Percentiles rank a stretch among this genome's conserved stretches.
Evolutionary conservation across 2,113 vertebrate species (phyloP).

Genomic region (Mobula birostris): DNA sequence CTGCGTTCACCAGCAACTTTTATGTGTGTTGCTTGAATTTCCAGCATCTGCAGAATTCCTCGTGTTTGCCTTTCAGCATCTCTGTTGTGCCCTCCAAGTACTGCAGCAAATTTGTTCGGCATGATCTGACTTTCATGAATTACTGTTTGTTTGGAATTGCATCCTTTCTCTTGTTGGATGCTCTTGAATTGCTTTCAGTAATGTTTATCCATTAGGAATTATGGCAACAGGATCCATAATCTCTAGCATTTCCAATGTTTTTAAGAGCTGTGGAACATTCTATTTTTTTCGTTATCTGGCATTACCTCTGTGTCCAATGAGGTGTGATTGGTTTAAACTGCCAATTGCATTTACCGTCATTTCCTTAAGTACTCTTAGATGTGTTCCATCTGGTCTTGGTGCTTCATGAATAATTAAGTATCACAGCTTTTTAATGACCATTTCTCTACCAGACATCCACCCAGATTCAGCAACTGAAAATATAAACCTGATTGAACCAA

Average conservation of each 20-base stretch:
- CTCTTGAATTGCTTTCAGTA: background rate
- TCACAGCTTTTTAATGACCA: background rate
- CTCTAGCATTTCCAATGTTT: background rate
- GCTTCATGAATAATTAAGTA: constrained; percentile 33
- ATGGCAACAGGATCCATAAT: background rate
- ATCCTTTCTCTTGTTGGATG: background rate
- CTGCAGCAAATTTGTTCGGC: background rate
- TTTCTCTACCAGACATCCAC: background rate
- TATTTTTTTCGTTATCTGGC: background rate
- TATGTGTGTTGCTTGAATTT: too few relatives aligned
- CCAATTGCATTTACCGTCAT: background rate
- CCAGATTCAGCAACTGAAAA: background rate
- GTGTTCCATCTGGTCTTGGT: background rate
- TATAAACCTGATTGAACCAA: background rate
- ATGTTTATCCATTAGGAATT: constrained; percentile 14
- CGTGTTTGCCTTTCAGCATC: background rate
- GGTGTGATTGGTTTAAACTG: constrained; percentile 8
- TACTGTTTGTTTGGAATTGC: background rate
- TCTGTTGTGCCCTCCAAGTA: background rate
- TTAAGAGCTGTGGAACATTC: background rate
- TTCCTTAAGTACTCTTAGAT: constrained; percentile 11
- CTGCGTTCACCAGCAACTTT: too few relatives aligned
- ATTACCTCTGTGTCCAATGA: background rate
- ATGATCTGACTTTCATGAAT: background rate
- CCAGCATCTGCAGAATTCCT: too few relatives aligned